A percentile compares a stretch with the other conserved stretches of the same genome.
phyloP scores from a whole-genome alignment of 2,797 vertebrate species.

The Ceyx erithaca region DNA sequence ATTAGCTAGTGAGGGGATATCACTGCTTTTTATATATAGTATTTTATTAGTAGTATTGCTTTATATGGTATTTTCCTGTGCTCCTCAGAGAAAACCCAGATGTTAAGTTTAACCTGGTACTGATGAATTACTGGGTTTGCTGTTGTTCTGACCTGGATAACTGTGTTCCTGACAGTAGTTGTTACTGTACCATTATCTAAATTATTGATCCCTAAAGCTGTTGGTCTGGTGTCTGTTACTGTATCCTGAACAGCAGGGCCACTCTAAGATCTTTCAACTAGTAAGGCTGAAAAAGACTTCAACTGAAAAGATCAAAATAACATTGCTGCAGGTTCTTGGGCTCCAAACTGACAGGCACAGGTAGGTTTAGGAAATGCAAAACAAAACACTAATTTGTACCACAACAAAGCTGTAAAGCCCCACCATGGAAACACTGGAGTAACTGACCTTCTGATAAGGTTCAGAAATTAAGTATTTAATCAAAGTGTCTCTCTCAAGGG shows the following conservation, averaged over 20 bases:
- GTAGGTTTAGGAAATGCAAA: neutral
- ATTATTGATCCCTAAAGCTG: slow-evolving; percentile 41
- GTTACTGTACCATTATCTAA: neutral
- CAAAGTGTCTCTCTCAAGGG: neutral
- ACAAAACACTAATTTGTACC: neutral
- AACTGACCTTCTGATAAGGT: neutral
- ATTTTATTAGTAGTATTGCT: neutral
- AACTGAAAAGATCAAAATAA: neutral
- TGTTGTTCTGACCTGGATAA: neutral
- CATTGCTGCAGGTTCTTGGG: neutral
- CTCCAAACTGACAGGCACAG: neutral
- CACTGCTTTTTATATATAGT: neutral
- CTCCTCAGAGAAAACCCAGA: neutral
- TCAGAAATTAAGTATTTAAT: neutral
- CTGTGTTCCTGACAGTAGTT: neutral
- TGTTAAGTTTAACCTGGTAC: neutral
- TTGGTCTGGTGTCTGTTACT: neutral
- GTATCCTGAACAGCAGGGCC: neutral
- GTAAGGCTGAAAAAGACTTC: neutral
- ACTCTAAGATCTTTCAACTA: neutral
- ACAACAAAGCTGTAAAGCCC: neutral
- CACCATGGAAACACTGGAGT: neutral
- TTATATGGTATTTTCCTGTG: accelerated
- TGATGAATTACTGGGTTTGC: neutral
- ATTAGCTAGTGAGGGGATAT: neutral